Evolutionary conservation across 2,888 invertebrate genomes (phyloP).

Genomic region (Adelphocoris suturalis): DNA sequence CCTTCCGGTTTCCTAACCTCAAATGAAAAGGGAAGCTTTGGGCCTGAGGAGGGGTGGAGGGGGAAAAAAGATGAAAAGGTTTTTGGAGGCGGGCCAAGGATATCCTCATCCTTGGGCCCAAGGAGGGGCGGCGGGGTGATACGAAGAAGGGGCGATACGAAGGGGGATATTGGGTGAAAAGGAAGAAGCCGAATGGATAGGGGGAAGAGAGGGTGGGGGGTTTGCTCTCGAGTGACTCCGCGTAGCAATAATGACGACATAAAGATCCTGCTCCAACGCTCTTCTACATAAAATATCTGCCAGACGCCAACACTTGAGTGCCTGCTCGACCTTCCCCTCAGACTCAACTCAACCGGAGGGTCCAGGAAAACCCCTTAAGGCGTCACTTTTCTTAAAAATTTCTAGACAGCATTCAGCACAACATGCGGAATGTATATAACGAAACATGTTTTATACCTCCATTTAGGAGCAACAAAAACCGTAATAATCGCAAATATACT

Average conservation of each 20-base stretch:
- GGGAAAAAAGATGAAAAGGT: constrained; percentile 41
- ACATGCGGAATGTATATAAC: no score
- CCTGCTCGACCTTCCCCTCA: not conserved
- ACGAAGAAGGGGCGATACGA: no score
- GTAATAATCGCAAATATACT: no score
- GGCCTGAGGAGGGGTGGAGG: not conserved
- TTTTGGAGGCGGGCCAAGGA: constrained; percentile 45
- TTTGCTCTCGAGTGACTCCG: not conserved
- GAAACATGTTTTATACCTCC: no score
- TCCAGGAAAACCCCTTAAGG: no score
- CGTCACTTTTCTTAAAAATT: no score
- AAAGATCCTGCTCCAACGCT: not conserved
- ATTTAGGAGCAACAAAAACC: no score
- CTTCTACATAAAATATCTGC: not conserved
- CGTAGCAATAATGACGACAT: constrained; percentile 55
- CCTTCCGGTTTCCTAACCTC: constrained; percentile 42
- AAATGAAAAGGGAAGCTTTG: constrained; percentile 44
- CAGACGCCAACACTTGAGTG: constrained; percentile 1
- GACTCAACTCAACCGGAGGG: not conserved
- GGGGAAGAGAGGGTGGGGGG: not conserved
- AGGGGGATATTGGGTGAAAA: not conserved
- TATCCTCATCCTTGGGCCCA: not conserved
- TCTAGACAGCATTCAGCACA: no score
- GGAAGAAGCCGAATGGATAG: not conserved
- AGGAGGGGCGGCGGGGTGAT: not conserved